Evolutionary conservation across 2,888 invertebrate species (phyloP).

Genomic region (Nephrotoma guestfalica): DNA sequence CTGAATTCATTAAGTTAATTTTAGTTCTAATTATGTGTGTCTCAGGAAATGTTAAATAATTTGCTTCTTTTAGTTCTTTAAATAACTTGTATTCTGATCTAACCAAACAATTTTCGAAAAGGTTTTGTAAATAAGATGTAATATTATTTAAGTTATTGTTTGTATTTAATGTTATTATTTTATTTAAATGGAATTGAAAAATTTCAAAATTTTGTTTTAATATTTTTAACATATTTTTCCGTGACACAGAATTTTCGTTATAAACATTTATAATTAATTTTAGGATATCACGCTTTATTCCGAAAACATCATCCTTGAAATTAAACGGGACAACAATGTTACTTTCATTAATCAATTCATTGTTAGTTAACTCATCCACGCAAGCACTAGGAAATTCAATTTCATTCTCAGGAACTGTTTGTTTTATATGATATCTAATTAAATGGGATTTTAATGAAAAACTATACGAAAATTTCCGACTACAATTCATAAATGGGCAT

Average conservation of each 20-base stretch:
- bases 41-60: neutral
- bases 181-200: neutral
- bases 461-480: neutral
- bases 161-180: neutral
- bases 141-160: neutral
- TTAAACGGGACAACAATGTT: neutral
- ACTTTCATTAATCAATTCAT: neutral
- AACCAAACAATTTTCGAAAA: neutral
- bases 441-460: neutral
- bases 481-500: neutral
- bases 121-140: neutral
- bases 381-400: neutral
- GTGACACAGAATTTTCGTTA: neutral
- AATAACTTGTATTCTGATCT: neutral
- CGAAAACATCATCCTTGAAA: neutral
- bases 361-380: neutral
- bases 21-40: neutral
- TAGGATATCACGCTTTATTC: neutral
- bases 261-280: neutral
- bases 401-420: neutral
- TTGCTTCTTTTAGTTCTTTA: neutral
- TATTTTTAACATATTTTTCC: neutral
- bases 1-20: neutral
- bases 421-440: neutral
- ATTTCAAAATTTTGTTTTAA: neutral